These are phyloP conservation scores for Magallana gigas DNA, from an alignment of 1,140 invertebrate genomes.

Conservation along the genomic window DNA sequence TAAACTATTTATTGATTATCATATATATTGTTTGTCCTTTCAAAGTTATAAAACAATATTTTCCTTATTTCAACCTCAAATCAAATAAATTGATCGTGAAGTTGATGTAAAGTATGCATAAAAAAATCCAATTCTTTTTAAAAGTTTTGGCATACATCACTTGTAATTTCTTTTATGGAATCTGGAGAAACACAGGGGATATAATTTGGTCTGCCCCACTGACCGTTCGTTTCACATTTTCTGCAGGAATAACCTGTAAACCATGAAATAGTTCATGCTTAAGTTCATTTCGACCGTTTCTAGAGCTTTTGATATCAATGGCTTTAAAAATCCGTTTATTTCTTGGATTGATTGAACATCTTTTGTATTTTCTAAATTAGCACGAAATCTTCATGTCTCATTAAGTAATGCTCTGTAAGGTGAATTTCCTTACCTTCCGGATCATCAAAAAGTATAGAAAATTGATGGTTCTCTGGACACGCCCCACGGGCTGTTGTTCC, in stretches of 20 bases:
- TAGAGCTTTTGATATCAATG: too few species aligned
- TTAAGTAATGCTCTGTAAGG: too few species aligned
- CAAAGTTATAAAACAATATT: background rate
- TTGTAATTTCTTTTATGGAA: background rate
- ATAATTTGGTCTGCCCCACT: background rate
- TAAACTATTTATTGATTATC: too few species aligned
- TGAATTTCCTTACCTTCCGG: background rate
- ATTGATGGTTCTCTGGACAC: conserved; percentile 86
- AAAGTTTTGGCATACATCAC: too few species aligned
- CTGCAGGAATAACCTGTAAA: background rate
- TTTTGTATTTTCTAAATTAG: too few species aligned
- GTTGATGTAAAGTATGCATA: background rate
- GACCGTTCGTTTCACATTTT: background rate
- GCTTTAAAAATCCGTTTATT: too few species aligned
- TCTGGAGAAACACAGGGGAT: background rate
- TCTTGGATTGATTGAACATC: too few species aligned
- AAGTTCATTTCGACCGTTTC: too few species aligned
- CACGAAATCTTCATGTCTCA: too few species aligned
- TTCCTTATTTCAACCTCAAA: background rate
- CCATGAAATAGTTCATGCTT: too few species aligned
- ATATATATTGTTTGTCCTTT: background rate
- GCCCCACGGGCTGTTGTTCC: conserved; percentile 84
- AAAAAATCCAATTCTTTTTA: background rate
- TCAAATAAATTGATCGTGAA: background rate
- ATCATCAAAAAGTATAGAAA: conserved; percentile 48